Percentiles rank a stretch among this genome's conserved stretches.
Evolutionary conservation across 2,113 vertebrate genomes (phyloP).

Genomic region (Micronycteris hirsuta): DNA sequence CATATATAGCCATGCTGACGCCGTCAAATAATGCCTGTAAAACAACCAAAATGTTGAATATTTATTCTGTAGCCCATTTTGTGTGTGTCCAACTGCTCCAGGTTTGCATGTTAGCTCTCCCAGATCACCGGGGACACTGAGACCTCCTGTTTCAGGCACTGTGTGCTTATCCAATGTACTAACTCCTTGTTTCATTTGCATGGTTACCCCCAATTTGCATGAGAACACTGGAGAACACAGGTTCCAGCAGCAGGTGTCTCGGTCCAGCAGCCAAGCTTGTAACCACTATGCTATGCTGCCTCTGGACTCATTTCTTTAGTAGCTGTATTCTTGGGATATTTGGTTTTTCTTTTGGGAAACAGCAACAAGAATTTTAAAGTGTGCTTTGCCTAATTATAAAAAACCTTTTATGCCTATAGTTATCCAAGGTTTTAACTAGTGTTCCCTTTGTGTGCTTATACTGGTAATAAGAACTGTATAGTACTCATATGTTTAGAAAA

Average conservation of each 20-base stretch:
- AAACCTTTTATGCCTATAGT: neutral
- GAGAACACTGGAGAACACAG: neutral
- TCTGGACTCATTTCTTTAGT: neutral
- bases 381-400: neutral
- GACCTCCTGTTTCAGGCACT: neutral
- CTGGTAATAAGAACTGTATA: neutral
- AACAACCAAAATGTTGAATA: neutral
- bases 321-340: neutral
- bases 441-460: neutral
- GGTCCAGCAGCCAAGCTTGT: neutral
- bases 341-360: neutral
- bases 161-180: neutral
- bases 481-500: neutral
- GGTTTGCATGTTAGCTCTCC: neutral
- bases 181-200: neutral
- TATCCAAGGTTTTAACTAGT: neutral
- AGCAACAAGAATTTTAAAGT: neutral
- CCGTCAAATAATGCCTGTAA: conserved; percentile 12
- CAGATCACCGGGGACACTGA: neutral
- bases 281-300: neutral
- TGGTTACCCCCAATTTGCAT: neutral
- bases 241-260: neutral
- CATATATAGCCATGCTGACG: neutral
- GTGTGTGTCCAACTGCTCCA: neutral
- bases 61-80: neutral